Evolutionary conservation across 2,888 invertebrate species (phyloP), one percentile per base, ranked within the genome.

Genomic region (Ditylenchus weischeri): DNA sequence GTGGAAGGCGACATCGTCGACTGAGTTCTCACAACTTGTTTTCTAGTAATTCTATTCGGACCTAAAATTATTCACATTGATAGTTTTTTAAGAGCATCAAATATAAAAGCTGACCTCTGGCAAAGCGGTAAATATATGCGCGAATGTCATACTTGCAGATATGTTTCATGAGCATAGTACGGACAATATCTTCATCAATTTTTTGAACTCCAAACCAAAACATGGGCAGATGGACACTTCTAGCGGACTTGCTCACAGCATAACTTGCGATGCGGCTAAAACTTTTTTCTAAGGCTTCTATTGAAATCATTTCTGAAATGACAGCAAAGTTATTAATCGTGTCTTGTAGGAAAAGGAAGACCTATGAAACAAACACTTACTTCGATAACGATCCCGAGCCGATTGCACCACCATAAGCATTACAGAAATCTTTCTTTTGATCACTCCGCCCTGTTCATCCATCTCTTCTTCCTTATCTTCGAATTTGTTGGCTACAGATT

Each of bases 201-300:
- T 71, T 51, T 21, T 64, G 57, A 19, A 64, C 29, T 11, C 59
- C 66, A 35, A 19, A 59, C 70, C 70, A 70, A 49, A 70, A 51
- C 51, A 51, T 64, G 13, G 70, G 35, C 64, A 70, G 57, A 50
- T 70, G 70, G 38, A 70, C 59, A 43, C 70, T 71, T 23, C 29
- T 67, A 13, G 68, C 36, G 3, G 19, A 18, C 21, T 50, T 64
- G 19, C 43, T 21, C 36, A 49, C 35, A 5, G 69, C 70, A 58
- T 43, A 70, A 11, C 50, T 23, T n/a, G 54, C 65, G 35, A 70
- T 57, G 10, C 68, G 19, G 18, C n/a, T 23, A 21, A 70, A 50
- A 54, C 70, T 70, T 43, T 65, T n/a, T 38, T 69, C 68, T 6
- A 69, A 43, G 15, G 54, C 19, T 3, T 29, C 43, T 21, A 23